Evolutionary conservation across 2,113 vertebrate genomes (phyloP), one percentile per base, ranked within the genome.

Genomic region (Xyrauchen texanus): DNA sequence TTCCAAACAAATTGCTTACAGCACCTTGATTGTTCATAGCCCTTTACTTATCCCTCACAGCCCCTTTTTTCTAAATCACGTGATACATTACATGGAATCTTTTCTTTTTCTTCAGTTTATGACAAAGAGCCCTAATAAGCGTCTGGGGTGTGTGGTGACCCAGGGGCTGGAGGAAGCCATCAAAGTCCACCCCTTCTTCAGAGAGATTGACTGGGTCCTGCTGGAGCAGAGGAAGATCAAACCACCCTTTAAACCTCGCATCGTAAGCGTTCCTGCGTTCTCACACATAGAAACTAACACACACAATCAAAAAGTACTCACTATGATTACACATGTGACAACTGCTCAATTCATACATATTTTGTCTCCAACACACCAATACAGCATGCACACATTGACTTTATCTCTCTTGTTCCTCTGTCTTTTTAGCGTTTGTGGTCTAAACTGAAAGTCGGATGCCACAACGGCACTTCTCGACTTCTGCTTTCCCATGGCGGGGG

Each of bases 211-310:
- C 93, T 99, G 98, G 98, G 91, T 93, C 52, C 93, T 97, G 86
- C 92, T 99, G 91, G 98, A 99, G 83, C 97, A 98, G 91, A 94
- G 95, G 86, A 98, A 96, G 91, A 94, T 99, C 92, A 97, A 97
- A 86, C 97, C 98, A 0, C 98, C 97, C 80, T 99, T 99, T 88
- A 98, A 98, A 90, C 98, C 98, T 57, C 93, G 98, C 70, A 99
- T 99, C 92, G 98, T 99, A 95, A 99, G 97, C 55, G 61, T 13
- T 58, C 62, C 15, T 47, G 42, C 21, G 55, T 16, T 75, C 65
- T 8, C 57, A n/a, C 12, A 65, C 15, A 69, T 6, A 42, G 44
- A 66, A 58, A 67, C 65, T 34, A 11, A 34, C 58, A 15, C 13
- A 34, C 55, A n/a, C n/a, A 15, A 6, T 6, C 7, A n/a, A 2